Base-by-base conservation (phyloP, 2,113 vertebrate genomes). In the Turnix velox region DNA sequence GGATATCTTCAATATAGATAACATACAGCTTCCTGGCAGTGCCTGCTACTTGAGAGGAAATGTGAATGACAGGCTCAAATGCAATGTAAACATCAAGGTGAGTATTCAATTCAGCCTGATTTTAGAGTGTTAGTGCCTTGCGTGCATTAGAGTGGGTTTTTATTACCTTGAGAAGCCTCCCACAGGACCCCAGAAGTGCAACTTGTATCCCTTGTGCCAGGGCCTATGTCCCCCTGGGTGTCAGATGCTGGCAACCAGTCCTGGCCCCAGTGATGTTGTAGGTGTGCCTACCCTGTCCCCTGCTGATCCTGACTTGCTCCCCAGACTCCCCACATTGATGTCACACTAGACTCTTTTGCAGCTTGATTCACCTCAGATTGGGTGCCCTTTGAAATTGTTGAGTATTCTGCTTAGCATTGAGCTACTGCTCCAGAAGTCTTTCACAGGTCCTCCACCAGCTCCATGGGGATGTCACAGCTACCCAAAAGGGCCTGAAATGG, bases 141-240 rank as follows among this genome's bases (percentile, higher is more conserved):
- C 0, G 2, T 28, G 15, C 15, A 18, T 37, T 62, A 20, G 3
- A 46, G 25, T 37, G 58, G 43, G 43, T 57, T 74, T 57, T 35
- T 37, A 37, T 45, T 42, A 19, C 10, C 28, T 55, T 48, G 31
- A 33, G 13, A 22, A 30, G 37, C 33, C 42, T 76, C 55, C 18
- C 18, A 31, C 19, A 52, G 63, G 49, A 66, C 4, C 7, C 27
- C 31, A 72, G 61, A 7, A 9, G 7, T 0, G 14, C 8, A 37
- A 14, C 35, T 19, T 13, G 20, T 30, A 39, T 16, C 40, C n/a
- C 24, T 62, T 27, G 27, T 51, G 42, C n/a, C 61, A n/a, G 48
- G 14, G 27, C 9, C 67, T 65, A 12, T 0, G 0, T 19, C n/a
- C n/a, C n/a, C n/a, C n/a, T n/a, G n/a, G n/a, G 18, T 69, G 22